Conservation (phyloP, 2,888 invertebrate species). For the Andrena marginata region DNA sequence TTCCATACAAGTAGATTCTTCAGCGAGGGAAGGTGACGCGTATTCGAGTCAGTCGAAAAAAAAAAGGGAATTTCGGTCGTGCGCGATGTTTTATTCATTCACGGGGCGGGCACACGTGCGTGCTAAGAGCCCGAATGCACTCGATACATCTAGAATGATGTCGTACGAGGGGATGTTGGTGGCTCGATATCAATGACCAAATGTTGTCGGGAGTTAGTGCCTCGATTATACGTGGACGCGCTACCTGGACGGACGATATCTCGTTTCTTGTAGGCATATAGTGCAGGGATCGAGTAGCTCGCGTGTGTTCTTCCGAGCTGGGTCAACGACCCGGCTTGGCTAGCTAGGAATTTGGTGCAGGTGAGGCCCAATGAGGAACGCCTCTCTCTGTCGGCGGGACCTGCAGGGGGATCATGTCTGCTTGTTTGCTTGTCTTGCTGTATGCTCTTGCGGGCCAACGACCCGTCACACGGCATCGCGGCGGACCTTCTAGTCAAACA, state of each 20-base stretch:
- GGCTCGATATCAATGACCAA: conserved; percentile 33
- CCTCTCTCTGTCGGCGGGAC: conserved; percentile 65
- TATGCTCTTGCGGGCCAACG: conserved; percentile 75
- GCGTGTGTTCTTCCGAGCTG: conserved; percentile 71
- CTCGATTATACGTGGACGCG: conserved; percentile 19
- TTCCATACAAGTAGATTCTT: background rate
- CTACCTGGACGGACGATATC: conserved; percentile 43
- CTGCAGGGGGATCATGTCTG: conserved; percentile 70
- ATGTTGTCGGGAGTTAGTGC: conserved; percentile 11
- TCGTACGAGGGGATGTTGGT: conserved; percentile 36
- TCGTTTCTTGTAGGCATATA: conserved; percentile 58
- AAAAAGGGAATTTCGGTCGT: conserved; percentile 1
- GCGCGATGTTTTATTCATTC: conserved; percentile 36
- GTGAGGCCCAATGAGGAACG: conserved; percentile 79
- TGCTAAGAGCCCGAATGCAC: background rate
- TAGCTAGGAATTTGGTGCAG: conserved; percentile 85
- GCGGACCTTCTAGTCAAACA: conserved; percentile 57
- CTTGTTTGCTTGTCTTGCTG: conserved; percentile 71
- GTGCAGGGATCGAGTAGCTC: conserved; percentile 66
- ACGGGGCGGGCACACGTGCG: conserved; percentile 29
- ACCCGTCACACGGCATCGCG: conserved; percentile 66
- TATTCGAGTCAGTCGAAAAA: background rate
- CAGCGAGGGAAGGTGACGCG: background rate
- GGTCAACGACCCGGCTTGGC: conserved; percentile 79
- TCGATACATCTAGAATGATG: conserved; percentile 13